Evolutionary conservation across 2,113 vertebrate genomes (phyloP).

Genomic region (Pachypanchax playfairii): DNA sequence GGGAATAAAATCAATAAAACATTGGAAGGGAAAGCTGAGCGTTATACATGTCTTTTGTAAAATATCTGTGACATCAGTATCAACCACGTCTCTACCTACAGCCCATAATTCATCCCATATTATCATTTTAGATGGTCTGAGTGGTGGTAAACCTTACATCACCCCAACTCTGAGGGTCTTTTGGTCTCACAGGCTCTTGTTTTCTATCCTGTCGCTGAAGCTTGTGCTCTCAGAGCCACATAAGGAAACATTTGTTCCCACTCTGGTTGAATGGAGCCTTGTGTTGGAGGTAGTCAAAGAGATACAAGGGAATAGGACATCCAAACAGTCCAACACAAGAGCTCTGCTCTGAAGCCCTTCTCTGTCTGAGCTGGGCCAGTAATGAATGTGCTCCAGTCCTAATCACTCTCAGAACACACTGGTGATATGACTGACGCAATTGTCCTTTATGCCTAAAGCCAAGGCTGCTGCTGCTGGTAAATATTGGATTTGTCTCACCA

Average conservation of each 20-base stretch:
- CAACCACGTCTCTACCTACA: neutral
- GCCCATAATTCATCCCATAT: slow-evolving; percentile 18
- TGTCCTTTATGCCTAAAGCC: slow-evolving; percentile 57
- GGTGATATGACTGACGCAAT: slow-evolving; percentile 74
- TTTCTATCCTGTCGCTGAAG: slow-evolving; percentile 68
- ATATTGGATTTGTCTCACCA: slow-evolving; percentile 56
- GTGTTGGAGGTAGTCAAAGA: slow-evolving; percentile 85
- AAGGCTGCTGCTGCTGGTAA: slow-evolving; percentile 39
- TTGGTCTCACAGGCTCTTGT: slow-evolving; percentile 60
- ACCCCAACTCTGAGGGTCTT: slow-evolving; percentile 58
- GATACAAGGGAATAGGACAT: slow-evolving; percentile 82
- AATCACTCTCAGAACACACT: slow-evolving; percentile 66
- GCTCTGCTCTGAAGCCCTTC: slow-evolving; percentile 77
- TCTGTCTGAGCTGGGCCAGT: slow-evolving; percentile 63
- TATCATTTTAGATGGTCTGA: slow-evolving; percentile 5
- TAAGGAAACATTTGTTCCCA: slow-evolving; percentile 94
- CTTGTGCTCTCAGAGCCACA: slow-evolving; percentile 78
- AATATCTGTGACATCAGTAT: slow-evolving; percentile 1
- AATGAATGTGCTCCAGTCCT: slow-evolving; percentile 65
- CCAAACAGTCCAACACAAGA: slow-evolving; percentile 79
- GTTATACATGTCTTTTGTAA: too few relatives aligned
- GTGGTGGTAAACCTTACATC: slow-evolving; percentile 64
- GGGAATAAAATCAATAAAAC: slow-evolving; percentile 49
- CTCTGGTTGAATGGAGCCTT: slow-evolving; percentile 89
- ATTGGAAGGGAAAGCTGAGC: slow-evolving; percentile 8